A percentile compares a stretch with the other conserved stretches of the same genome.
Evolutionary conservation across 2,113 vertebrate genomes (phyloP).

Genomic region (Chloropsis cyanopogon): DNA sequence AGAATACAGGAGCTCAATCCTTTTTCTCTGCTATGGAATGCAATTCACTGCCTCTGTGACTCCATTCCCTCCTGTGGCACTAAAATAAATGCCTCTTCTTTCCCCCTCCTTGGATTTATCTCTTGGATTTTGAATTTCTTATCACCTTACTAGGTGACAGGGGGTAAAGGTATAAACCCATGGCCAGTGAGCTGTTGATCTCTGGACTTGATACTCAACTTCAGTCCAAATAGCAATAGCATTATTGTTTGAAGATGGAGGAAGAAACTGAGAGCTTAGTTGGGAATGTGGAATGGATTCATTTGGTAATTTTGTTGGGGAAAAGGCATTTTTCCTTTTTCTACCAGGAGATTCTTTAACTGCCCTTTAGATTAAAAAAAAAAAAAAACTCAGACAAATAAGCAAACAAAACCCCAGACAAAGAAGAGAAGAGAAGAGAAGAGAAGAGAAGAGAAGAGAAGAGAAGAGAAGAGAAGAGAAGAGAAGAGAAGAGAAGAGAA

Average conservation of each 20-base stretch:
- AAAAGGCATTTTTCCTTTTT: neutral
- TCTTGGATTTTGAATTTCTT: neutral
- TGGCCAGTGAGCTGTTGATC: neutral
- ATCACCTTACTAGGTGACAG: neutral
- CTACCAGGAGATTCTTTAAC: neutral
- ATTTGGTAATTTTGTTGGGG: neutral
- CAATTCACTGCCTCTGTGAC: neutral
- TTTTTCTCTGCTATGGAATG: neutral
- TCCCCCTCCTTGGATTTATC: neutral
- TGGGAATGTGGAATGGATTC: neutral
- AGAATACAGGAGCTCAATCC: neutral
- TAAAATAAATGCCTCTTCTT: neutral
- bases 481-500: neutral
- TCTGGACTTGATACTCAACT: neutral
- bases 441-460: rapidly evolving
- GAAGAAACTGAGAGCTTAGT: neutral
- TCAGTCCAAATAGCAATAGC: neutral
- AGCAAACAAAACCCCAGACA: neutral
- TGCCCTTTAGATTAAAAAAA: neutral
- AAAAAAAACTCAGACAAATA: neutral
- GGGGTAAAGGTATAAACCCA: neutral
- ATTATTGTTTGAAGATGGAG: neutral
- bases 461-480: no score
- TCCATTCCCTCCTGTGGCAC: neutral
- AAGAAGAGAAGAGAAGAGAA: neutral